Base-by-base conservation (phyloP, 2,797 vertebrate genomes). In the Hephaestus fuliginosus region DNA sequence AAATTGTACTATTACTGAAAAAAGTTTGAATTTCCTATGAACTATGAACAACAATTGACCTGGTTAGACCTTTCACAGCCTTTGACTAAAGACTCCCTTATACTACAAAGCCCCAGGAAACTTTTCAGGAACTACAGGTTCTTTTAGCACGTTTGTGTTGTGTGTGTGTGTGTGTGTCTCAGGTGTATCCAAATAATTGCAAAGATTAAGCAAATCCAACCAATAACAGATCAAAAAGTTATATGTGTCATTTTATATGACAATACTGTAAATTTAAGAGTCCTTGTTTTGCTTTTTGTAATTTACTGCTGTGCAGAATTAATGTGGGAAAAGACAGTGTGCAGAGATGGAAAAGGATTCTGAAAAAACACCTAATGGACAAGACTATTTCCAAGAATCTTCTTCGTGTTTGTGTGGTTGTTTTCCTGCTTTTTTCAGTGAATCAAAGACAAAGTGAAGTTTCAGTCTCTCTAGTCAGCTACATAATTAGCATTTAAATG, bases 71-170 rank as follows among this genome's bases (percentile, higher is more conserved):
- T 49, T 52, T 61, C 13, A 71, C 52, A 67, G 53, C 14, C 8
- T 43, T 43, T 68, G 18, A 51, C 11, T 7, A 46, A 62, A 36
- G 4, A 33, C 20, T 30, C 17, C 28, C 0, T 44, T 30, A 0
- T 65, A n/a, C 49, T 61, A 30, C 1, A 20, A 5, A 28, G n/a
- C 7, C n/a, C 6, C 1, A 9, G 60, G 62, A 73, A 66, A 81
- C 7, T 44, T 69, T 74, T 58, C 44, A 17, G 17, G 63, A 52
- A 63, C 5, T 43, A 22, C 57, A 56, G 51, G 56, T 51, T 74
- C 10, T 7, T 69, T 60, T 0, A 20, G 39, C 5, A 53, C 7
- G 60, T 36, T 46, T 52, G 3, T 68, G 28, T 58, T 30, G 6
- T 39, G 6, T 61, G 15, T 64, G 20, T 49, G 5, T 56, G 36